phyloP scores from a whole-genome alignment of 53 echinoderm and acorn worm genomes.

The Zoroaster sp. region DNA sequence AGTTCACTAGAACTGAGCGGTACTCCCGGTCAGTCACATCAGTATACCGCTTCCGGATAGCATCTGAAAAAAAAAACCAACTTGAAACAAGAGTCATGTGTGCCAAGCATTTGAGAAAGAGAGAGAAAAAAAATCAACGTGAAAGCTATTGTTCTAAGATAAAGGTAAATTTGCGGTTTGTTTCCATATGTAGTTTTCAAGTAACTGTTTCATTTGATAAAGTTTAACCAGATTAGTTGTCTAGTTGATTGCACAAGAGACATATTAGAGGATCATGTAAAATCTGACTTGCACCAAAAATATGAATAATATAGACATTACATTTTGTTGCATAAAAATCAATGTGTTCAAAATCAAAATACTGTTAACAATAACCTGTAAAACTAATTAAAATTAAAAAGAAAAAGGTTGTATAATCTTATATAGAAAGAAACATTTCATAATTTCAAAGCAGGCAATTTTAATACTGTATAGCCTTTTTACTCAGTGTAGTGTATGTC shows the following conservation, averaged over 20 bases:
- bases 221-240: neutral
- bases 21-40: neutral
- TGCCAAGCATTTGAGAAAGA: neutral
- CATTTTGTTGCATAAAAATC: neutral
- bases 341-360: no score
- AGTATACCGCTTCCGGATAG: neutral
- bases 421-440: no score
- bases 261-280: neutral
- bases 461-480: no score
- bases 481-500: no score
- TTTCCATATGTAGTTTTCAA: neutral
- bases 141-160: neutral
- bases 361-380: no score
- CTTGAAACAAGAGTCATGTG: neutral
- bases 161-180: neutral
- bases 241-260: neutral
- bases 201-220: neutral
- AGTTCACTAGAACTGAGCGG: neutral
- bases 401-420: no score
- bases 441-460: no score
- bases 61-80: neutral
- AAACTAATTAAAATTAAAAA: no score
- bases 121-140: neutral
- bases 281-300: neutral
- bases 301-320: neutral